Percentiles rank a stretch among this genome's conserved stretches.
Conservation (phyloP, 2,797 vertebrate species). For the Botia almorhae region DNA sequence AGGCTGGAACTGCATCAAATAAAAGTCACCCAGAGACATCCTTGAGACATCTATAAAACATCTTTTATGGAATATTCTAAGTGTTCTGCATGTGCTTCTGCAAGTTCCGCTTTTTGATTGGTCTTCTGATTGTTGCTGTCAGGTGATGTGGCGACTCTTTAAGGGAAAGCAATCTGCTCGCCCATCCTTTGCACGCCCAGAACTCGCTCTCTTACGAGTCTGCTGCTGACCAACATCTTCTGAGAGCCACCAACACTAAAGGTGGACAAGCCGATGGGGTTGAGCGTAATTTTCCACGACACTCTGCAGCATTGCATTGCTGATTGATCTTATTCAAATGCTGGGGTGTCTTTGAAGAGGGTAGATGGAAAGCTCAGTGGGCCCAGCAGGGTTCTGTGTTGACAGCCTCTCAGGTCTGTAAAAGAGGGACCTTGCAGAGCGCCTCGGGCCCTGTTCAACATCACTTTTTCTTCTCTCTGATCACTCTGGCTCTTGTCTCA, state of each 20-base stretch:
- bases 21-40: conserved; percentile 27
- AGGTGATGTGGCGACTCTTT: neutral
- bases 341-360: conserved; percentile 73
- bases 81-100: conserved; percentile 25
- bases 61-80: conserved; percentile 7
- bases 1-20: neutral
- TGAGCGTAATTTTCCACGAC: conserved; percentile 67
- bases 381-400: conserved; percentile 67
- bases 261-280: conserved; percentile 60
- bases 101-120: conserved; percentile 21
- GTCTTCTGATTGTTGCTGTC: conserved; percentile 14
- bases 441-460: conserved; percentile 79
- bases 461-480: conserved; percentile 76
- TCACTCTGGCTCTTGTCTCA: conserved; percentile 64
- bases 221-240: conserved; percentile 39
- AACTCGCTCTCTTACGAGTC: neutral
- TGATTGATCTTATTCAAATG: conserved; percentile 69
- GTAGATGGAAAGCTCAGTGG: conserved; percentile 69
- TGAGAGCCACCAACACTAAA: conserved; percentile 64
- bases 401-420: conserved; percentile 74
- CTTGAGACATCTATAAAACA: conserved; percentile 19
- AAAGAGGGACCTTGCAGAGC: conserved; percentile 71
- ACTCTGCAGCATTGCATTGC: conserved; percentile 52
- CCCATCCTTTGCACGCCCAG: conserved; percentile 50
- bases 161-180: neutral